Percentiles rank a stretch among this genome's conserved stretches.
phyloP scores from a whole-genome alignment of 92 coral and sea anemone genomes.

The Epizoanthus ramosus region DNA sequence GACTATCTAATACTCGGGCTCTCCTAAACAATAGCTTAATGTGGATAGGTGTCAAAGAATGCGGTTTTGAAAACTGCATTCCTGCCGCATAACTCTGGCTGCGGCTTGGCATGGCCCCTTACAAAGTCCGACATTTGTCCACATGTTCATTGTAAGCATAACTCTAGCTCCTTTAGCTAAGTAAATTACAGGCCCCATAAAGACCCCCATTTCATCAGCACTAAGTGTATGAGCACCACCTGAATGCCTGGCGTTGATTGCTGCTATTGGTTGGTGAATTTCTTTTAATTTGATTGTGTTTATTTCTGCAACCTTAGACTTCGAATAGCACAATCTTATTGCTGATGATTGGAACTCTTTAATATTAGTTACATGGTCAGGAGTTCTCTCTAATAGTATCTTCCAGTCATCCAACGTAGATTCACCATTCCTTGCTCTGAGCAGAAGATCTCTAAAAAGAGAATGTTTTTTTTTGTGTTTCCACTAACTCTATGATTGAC shows the following conservation, averaged over 20 bases:
- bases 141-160: too few relatives aligned
- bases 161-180: not conserved
- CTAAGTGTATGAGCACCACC: slow-evolving; percentile 7
- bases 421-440: slow-evolving; percentile 70
- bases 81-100: too few relatives aligned
- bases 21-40: too few relatives aligned
- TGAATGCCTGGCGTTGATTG: slow-evolving; percentile 15
- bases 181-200: not conserved
- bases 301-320: slow-evolving; percentile 60
- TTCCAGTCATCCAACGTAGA: slow-evolving; percentile 65
- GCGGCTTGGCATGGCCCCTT: too few relatives aligned
- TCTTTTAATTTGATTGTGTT: slow-evolving; percentile 36
- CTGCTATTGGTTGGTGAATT: slow-evolving; percentile 18
- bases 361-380: slow-evolving; percentile 43
- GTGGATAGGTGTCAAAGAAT: too few relatives aligned
- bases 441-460: slow-evolving; percentile 56
- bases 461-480: slow-evolving; percentile 35
- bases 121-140: too few relatives aligned
- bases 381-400: slow-evolving; percentile 60
- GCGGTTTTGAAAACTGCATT: too few relatives aligned
- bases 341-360: slow-evolving; percentile 45
- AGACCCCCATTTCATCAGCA: slow-evolving; percentile 26
- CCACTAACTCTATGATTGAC: slow-evolving; percentile 78
- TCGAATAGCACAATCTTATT: slow-evolving; percentile 54
- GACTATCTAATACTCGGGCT: too few relatives aligned